phyloP scores from a whole-genome alignment of 2,888 invertebrate species.

The Emmelina monodactyla region DNA sequence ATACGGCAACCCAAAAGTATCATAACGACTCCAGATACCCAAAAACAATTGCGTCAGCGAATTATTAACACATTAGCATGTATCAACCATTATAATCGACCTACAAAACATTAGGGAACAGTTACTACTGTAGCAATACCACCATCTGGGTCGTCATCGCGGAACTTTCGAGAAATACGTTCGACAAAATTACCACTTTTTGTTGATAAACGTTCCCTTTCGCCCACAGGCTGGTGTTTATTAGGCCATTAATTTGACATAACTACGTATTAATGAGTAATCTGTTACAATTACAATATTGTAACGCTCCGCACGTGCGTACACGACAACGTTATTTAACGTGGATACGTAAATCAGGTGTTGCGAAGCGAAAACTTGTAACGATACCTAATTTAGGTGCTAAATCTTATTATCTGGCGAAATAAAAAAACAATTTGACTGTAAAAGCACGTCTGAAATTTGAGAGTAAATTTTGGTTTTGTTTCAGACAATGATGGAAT shows the following conservation, averaged over 20 bases:
- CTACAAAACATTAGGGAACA: slow-evolving; percentile 10
- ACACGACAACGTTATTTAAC: slow-evolving; percentile 7
- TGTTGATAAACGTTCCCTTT: slow-evolving; percentile 49
- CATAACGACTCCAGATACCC: no score
- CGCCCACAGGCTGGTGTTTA: slow-evolving; percentile 50
- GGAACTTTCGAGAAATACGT: slow-evolving; percentile 38
- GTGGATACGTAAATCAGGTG: no score
- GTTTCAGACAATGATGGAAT: no score
- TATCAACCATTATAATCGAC: not conserved
- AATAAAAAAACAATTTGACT: no score
- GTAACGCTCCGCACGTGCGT: slow-evolving; percentile 29
- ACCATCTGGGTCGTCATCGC: slow-evolving; percentile 36
- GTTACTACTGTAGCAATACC: slow-evolving; percentile 30
- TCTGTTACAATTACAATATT: slow-evolving; percentile 50
- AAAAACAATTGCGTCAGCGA: no score
- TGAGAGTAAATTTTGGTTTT: no score
- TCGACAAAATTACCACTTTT: slow-evolving; percentile 57
- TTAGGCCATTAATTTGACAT: slow-evolving; percentile 58
- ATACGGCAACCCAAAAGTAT: no score
- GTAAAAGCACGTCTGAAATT: no score
- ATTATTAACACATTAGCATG: not conserved
- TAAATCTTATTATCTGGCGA: no score
- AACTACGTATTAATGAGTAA: slow-evolving; percentile 58
- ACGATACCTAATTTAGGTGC: no score
- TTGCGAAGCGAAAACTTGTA: no score